Evolutionary conservation across 2,888 invertebrate genomes (phyloP), one percentile per base, ranked within the genome.

Genomic region (Cinara cedri): DNA sequence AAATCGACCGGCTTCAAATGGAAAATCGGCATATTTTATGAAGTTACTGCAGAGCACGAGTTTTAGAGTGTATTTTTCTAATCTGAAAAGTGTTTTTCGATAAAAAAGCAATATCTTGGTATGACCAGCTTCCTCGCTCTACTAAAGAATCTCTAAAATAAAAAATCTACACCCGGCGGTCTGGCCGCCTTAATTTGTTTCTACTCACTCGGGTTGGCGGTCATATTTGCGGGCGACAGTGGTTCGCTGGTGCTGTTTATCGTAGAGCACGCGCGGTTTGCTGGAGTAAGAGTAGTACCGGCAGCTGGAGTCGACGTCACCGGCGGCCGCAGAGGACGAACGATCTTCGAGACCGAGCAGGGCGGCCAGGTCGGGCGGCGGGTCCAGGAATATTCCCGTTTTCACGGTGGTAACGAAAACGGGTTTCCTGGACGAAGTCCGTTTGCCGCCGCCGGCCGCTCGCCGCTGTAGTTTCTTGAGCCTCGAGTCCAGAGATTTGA

Each of bases 351-450:
- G 87, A 0, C 91, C 91, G 24, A 91, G 87, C n/a, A 91, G 86
- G 9, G 86, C 86, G 10, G 92, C 91, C 62, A 91, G 86, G 84
- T 90, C 90, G n/a, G 90, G 90, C 0, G 93, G 92, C 8, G 94
- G 94, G 84, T 92, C 90, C 82, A 94, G 86, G 85, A 94, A 94
- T 83, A 91, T 90, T 3, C 94, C 94, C 72, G 89, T 90, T 83
- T 91, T 92, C 62, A 94, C 94, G 0, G 93, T 93, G 13, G 93
- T 93, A 82, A 94, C 90, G 84, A 94, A 94, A 13, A 93, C 84
- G 0, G 85, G 84, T 75, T 84, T 83, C 68, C 83, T 81, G 62
- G 82, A 81, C 81, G 83, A 81, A 76, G 81, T 71, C 16, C 55
- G 75, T 19, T 68, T 75, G 21, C 14, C 82, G 81, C 72, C 82